Percentiles rank a stretch among this genome's conserved stretches.
These are phyloP conservation scores for Halyomorpha halys DNA, from an alignment of 1,140 invertebrate species.

Conservation along the genomic window DNA sequence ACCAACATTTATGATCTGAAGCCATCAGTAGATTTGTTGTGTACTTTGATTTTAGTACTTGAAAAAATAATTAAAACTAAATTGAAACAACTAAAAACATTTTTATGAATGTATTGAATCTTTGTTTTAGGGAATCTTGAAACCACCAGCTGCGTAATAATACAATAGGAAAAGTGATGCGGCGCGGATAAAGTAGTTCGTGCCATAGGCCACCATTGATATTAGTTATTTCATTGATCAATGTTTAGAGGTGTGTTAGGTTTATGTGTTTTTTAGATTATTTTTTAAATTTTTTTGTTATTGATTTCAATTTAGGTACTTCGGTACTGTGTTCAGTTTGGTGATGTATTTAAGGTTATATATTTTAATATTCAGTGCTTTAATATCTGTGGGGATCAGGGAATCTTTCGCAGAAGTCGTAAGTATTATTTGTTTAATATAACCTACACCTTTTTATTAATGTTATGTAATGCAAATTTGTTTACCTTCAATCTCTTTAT, in stretches of 20 bases:
- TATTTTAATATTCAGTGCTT: slow-evolving; percentile 28
- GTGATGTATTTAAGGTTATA: slow-evolving; percentile 29
- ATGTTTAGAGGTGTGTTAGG: slow-evolving; percentile 28
- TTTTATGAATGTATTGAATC: neutral
- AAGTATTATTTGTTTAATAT: slow-evolving; percentile 21
- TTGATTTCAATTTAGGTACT: slow-evolving; percentile 25
- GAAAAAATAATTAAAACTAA: neutral
- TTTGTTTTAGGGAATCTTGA: neutral
- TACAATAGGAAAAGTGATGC: slow-evolving; percentile 14
- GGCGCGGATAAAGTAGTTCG: slow-evolving; percentile 23
- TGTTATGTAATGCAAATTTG: too few species aligned
- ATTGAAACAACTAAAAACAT: neutral
- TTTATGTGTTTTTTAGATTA: slow-evolving; percentile 28
- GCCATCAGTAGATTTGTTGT: too few species aligned
- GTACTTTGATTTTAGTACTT: neutral
- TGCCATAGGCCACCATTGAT: slow-evolving; percentile 24
- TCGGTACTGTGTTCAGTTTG: slow-evolving; percentile 26
- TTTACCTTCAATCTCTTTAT: too few species aligned
- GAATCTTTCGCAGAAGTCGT: slow-evolving; percentile 27
- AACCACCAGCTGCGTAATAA: slow-evolving; percentile 18
- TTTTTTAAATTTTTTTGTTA: slow-evolving; percentile 27
- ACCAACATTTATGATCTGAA: too few species aligned
- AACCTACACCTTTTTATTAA: slow-evolving; percentile 8
- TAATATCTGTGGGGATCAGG: slow-evolving; percentile 26
- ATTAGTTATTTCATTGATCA: slow-evolving; percentile 28